Evolutionary conservation across 2,888 invertebrate genomes (phyloP).

Genomic region (Orthosia gracilis): DNA sequence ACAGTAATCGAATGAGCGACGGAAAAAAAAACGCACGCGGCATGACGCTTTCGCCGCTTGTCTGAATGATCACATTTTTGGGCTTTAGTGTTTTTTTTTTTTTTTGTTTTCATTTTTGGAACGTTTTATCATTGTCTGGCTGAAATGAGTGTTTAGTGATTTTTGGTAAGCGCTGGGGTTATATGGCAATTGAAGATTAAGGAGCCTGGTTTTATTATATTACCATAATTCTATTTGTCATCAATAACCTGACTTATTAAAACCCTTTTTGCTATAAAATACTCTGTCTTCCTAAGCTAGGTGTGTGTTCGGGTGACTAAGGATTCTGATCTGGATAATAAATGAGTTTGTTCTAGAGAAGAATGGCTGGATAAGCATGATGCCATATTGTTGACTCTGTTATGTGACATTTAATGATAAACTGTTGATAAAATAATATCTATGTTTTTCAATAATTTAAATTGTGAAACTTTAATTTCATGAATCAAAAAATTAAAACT

Average conservation of each 20-base stretch:
- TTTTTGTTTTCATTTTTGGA: neutral
- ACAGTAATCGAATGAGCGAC: constrained; percentile 63
- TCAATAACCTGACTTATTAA: too few relatives aligned
- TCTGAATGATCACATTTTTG: constrained; percentile 65
- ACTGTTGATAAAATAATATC: too few relatives aligned
- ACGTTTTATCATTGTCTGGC: constrained; percentile 40
- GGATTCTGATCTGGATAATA: neutral
- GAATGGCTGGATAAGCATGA: neutral
- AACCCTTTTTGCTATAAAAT: too few relatives aligned
- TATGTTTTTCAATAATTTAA: neutral
- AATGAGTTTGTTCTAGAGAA: too few relatives aligned
- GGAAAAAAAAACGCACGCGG: constrained; percentile 48
- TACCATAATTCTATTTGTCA: neutral
- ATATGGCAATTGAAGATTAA: neutral
- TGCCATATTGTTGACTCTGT: neutral
- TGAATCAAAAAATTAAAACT: too few relatives aligned
- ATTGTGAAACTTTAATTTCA: neutral
- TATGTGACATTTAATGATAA: too few relatives aligned
- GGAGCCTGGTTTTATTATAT: neutral
- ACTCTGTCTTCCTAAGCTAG: too few relatives aligned
- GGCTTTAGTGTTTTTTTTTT: constrained; percentile 33
- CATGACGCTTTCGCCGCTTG: constrained; percentile 42
- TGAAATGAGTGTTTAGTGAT: constrained; percentile 19
- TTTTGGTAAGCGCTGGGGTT: neutral
- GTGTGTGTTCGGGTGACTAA: too few relatives aligned